Evolutionary conservation across 2,113 vertebrate species (phyloP).

Genomic region (Synodontis membranacea): DNA sequence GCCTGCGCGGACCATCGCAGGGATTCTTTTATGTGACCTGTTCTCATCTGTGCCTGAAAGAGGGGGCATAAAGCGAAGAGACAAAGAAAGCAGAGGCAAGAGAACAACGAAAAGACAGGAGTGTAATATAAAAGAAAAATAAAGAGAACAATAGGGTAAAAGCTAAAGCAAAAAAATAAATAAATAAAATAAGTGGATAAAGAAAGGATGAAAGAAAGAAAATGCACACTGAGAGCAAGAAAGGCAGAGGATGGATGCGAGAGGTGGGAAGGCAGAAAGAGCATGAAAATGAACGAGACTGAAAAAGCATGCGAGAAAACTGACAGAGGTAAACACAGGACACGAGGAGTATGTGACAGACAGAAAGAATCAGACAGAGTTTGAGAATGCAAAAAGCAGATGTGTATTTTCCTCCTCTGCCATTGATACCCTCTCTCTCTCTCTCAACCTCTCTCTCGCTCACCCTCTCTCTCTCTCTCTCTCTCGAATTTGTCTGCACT

Average conservation of each 20-base stretch:
- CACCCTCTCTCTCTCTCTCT: background rate
- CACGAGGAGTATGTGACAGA: background rate
- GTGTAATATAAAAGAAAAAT: background rate
- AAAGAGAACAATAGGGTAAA: background rate
- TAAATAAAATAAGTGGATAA: background rate
- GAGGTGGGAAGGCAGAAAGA: background rate
- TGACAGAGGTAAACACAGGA: conserved; percentile 3
- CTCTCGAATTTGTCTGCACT: background rate
- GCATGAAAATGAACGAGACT: background rate
- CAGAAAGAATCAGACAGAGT: background rate
- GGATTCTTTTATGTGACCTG: conserved; percentile 20
- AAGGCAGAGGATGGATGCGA: background rate
- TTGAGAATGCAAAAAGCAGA: background rate
- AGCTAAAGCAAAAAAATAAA: background rate
- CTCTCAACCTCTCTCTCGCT: background rate
- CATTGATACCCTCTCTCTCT: background rate
- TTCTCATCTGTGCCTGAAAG: background rate
- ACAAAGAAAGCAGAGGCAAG: background rate
- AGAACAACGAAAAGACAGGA: background rate
- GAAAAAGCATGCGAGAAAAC: background rate
- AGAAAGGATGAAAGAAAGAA: background rate
- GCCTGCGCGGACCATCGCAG: conserved; percentile 13
- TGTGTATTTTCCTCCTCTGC: background rate
- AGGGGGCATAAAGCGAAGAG: background rate
- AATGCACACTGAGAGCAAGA: conserved; percentile 6